These are phyloP conservation scores for Pelodiscus sinensis DNA, from an alignment of 2,113 vertebrate species.

Conservation along the genomic window DNA sequence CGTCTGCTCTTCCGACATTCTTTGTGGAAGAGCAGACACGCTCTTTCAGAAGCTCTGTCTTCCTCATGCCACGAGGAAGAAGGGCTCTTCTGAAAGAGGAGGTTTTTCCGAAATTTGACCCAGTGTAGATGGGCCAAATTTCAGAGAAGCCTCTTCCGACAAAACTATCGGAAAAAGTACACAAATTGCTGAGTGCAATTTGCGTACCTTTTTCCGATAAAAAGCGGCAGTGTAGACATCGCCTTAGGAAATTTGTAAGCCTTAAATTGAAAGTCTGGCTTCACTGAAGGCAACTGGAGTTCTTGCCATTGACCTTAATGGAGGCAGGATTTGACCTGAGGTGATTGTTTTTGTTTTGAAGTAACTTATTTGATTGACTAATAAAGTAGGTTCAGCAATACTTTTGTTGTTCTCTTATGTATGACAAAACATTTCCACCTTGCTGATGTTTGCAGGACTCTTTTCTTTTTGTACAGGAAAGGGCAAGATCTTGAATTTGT, in stretches of 20 bases:
- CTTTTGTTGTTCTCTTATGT: background rate
- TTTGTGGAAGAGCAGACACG: no score
- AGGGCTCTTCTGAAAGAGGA: no score
- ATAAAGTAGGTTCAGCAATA: background rate
- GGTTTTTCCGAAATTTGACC: no score
- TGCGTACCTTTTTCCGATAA: no score
- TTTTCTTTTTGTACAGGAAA: background rate
- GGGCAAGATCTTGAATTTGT: background rate
- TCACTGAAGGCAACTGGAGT: background rate
- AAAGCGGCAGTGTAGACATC: no score
- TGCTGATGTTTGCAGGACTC: background rate
- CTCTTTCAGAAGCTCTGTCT: no score
- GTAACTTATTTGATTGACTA: background rate
- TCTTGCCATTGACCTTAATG: background rate
- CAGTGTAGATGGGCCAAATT: no score
- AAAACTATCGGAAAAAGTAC: no score
- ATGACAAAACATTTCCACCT: background rate
- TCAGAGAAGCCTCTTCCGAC: no score
- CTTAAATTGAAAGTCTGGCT: background rate
- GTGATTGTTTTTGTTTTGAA: background rate
- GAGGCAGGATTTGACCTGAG: background rate
- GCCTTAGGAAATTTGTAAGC: background rate
- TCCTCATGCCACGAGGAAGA: no score
- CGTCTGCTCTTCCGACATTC: no score
- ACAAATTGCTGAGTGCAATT: no score